Base-by-base conservation (phyloP, 2,888 invertebrate genomes). In the Epistrophe grossulariae region DNA sequence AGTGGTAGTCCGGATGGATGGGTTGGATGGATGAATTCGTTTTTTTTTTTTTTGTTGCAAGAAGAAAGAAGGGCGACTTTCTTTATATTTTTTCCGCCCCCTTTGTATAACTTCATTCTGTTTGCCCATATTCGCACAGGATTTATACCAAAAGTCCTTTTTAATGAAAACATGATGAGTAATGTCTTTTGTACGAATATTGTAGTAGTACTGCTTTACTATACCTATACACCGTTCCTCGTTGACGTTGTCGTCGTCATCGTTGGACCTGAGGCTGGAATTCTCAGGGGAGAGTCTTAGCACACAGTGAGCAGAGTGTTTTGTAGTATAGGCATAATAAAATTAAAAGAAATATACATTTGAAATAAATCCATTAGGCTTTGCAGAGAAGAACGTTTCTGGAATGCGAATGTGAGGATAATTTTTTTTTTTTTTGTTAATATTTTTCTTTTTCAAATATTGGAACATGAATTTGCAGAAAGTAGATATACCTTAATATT, bases 111-210 rank as follows among this genome's bases (percentile, higher is more conserved):
- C 43, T 45, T 15, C 31, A 68, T 45, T 55, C 40, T 7, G n/a
- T 57, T 24, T 38, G 59, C 64, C 45, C 78, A 82, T 73, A 85
- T 74, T 73, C 82, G 85, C 73, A 70, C 40, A 64, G 84, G 85
- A 81, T 82, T 82, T 85, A 74, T 83, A 72, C 79, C 66, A 79
- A 87, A 83, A 83, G 71, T 87, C 82, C 83, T 83, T 82, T 83
- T 87, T 83, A 83, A 76, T 83, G 87, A 87, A 87, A 87, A 87
- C 87, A 87, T 83, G 87, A 87, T 87, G 87, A 87, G 87, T 87
- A 87, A 87, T 87, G 87, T 87, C 83, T 87, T 87, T 87, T 87
- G 76, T 87, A 76, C 71, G 83, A 87, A 87, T 87, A 82, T 72
- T 55, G 62, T 66, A 66, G 31, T 48, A 66, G 31, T 48, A 64